Conservation (phyloP, 2,888 invertebrate genomes). For the Phyto melanocephala region DNA sequence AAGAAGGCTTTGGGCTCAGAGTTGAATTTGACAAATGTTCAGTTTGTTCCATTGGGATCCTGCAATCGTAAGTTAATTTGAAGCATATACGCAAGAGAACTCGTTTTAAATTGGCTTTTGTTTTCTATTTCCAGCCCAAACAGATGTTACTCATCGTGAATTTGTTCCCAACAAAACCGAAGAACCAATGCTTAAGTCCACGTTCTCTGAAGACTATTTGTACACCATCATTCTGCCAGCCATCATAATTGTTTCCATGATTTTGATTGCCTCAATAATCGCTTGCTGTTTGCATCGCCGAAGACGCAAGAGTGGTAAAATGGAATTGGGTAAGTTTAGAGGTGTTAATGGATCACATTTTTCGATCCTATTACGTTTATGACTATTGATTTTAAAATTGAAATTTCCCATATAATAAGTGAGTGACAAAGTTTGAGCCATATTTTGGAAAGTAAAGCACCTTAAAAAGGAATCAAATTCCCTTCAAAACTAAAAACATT, state of each 20-base stretch:
- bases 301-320: slow-evolving; percentile 90
- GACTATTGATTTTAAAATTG: too few relatives aligned
- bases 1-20: slow-evolving; percentile 82
- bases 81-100: background rate
- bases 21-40: slow-evolving; percentile 81
- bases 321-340: slow-evolving; percentile 84
- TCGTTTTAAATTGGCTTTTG: background rate
- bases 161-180: slow-evolving; percentile 74
- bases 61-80: slow-evolving; percentile 80
- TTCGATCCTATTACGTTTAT: too few relatives aligned
- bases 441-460: too few relatives aligned
- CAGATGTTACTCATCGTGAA: slow-evolving; percentile 73
- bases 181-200: slow-evolving; percentile 76
- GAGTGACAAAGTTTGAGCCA: too few relatives aligned
- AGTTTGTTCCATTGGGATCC: slow-evolving; percentile 80
- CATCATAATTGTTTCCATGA: slow-evolving; percentile 91
- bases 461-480: too few relatives aligned
- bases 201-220: slow-evolving; percentile 83
- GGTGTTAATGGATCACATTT: too few relatives aligned
- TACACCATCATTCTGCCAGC: slow-evolving; percentile 94
- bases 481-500: too few relatives aligned
- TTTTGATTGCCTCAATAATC: slow-evolving; percentile 90
- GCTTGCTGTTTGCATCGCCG: slow-evolving; percentile 93
- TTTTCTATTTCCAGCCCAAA: slow-evolving; percentile 68
- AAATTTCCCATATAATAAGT: too few relatives aligned